phyloP scores from a whole-genome alignment of 2,797 vertebrate species.

The Rhabdomys pumilio region DNA sequence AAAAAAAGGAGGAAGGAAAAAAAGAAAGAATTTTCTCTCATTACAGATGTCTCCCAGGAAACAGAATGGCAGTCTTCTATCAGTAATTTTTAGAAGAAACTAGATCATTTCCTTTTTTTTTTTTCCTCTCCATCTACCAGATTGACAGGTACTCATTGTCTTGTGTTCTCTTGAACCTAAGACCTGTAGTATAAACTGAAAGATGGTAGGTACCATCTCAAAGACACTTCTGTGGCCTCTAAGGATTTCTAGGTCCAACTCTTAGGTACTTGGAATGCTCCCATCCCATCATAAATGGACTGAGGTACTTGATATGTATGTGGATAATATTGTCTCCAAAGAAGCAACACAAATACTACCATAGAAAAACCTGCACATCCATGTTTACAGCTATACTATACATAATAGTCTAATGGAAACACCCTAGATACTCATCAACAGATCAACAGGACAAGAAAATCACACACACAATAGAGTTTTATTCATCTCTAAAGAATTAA shows the following conservation, averaged over 20 bases:
- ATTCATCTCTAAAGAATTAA: background rate
- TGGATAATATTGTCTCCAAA: background rate
- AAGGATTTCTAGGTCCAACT: background rate
- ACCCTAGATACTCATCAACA: background rate
- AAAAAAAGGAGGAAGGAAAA: too few relatives aligned
- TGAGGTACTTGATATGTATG: background rate
- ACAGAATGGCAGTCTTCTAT: background rate
- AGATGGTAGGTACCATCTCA: background rate
- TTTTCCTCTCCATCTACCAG: background rate
- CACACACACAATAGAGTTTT: background rate
- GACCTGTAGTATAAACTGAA: background rate
- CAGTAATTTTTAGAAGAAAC: background rate
- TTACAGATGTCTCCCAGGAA: background rate
- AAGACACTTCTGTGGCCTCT: background rate
- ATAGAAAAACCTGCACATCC: background rate
- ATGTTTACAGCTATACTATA: background rate
- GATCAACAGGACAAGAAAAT: background rate
- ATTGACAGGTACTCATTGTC: background rate
- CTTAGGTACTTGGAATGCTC: background rate
- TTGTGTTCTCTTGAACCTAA: slow-evolving; percentile 1
- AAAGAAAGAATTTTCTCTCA: background rate
- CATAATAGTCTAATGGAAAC: background rate
- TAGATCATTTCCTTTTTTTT: background rate
- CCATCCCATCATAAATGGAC: slow-evolving; percentile 8
- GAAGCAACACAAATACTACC: background rate